Conservation (phyloP, 2,797 vertebrate genomes). For the Anabacerthia variegaticeps region DNA sequence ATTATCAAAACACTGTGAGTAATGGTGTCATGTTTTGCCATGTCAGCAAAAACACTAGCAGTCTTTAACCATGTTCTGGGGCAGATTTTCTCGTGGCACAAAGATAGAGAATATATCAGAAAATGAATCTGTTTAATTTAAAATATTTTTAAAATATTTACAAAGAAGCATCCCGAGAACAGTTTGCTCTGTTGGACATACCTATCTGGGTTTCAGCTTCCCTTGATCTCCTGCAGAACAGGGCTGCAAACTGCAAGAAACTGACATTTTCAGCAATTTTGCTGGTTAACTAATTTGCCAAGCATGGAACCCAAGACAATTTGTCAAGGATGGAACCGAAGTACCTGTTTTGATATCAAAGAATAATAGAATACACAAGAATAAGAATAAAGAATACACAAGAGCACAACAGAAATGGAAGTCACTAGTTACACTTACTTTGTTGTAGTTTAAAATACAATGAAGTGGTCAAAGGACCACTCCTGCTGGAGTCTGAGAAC, state of each 20-base stretch:
- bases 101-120: neutral
- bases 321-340: neutral
- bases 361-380: neutral
- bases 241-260: neutral
- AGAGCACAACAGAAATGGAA: neutral
- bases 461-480: neutral
- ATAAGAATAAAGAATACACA: neutral
- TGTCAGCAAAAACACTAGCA: neutral
- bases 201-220: neutral
- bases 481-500: neutral
- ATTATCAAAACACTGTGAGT: neutral
- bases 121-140: neutral
- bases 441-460: neutral
- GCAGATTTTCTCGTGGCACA: neutral
- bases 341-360: neutral
- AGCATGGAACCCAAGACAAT: neutral
- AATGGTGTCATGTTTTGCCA: neutral
- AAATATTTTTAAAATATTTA: neutral
- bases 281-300: neutral
- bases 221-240: neutral
- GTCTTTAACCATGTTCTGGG: neutral
- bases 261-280: neutral
- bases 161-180: neutral
- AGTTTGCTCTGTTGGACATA: neutral
- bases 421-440: neutral